A percentile compares a stretch with the other conserved stretches of the same genome.
These are phyloP conservation scores for Agelas oroides DNA, from an alignment of 37 sponge, comb jelly and placozoan species.

Conservation along the genomic window DNA sequence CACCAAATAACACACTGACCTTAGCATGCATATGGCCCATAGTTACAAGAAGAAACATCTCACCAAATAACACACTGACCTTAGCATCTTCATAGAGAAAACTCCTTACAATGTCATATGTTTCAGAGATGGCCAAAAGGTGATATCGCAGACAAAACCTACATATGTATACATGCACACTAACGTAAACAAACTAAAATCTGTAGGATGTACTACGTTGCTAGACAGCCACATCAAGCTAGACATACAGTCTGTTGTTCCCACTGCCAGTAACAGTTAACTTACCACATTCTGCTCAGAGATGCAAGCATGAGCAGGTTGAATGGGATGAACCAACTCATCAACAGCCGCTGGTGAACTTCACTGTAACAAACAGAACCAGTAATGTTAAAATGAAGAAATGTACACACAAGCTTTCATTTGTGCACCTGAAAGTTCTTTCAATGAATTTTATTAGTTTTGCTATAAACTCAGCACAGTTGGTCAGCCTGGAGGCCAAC, in stretches of 20 bases:
- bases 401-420: not conserved
- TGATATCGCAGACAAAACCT: slow-evolving; percentile 40
- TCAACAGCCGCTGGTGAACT: slow-evolving; percentile 36
- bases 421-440: slow-evolving; percentile 48
- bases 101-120: not conserved
- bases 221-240: too few relatives aligned
- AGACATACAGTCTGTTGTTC: too few relatives aligned
- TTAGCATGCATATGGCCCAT: too few relatives aligned
- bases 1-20: too few relatives aligned
- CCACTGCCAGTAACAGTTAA: too few relatives aligned
- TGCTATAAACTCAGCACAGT: slow-evolving; percentile 3
- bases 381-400: not conserved
- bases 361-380: slow-evolving; percentile 15
- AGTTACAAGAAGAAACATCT: too few relatives aligned
- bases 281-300: slow-evolving; percentile 72
- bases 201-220: too few relatives aligned
- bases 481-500: slow-evolving; percentile 3
- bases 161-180: too few relatives aligned
- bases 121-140: slow-evolving; percentile 8
- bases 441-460: slow-evolving; percentile 40
- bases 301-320: slow-evolving; percentile 54
- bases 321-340: slow-evolving; percentile 54
- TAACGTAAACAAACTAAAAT: not conserved
- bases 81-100: too few relatives aligned
- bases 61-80: too few relatives aligned